Evolutionary conservation across 2,113 vertebrate genomes (phyloP).

Genomic region (Vulpes vulpes): DNA sequence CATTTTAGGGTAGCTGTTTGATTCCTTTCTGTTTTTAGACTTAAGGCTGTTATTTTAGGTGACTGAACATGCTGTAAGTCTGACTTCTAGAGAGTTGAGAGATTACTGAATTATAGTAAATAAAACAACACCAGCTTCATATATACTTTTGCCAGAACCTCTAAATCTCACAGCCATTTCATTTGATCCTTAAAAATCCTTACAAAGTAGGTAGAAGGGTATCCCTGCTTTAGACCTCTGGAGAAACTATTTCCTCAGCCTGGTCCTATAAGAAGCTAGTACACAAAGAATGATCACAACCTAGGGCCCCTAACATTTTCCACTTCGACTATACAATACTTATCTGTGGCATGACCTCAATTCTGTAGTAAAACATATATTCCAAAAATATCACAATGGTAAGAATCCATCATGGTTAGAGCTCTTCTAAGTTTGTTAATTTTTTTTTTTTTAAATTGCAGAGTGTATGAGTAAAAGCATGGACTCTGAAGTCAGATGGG

Average conservation of each 20-base stretch:
- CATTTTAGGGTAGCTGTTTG: constrained; percentile 47
- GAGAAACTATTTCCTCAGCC: background rate
- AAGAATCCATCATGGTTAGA: background rate
- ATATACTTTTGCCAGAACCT: constrained; percentile 23
- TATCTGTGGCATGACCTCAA: background rate
- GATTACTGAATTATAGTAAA: constrained; percentile 49
- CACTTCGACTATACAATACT: background rate
- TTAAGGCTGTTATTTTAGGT: constrained; percentile 32
- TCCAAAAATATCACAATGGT: background rate
- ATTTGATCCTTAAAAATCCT: constrained; percentile 44
- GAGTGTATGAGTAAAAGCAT: background rate
- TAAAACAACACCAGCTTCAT: constrained; percentile 19
- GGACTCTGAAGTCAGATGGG: background rate
- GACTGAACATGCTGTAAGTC: background rate
- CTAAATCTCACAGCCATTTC: constrained; percentile 30
- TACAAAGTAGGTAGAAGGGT: background rate
- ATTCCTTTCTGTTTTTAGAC: constrained; percentile 25
- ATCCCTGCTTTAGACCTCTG: background rate
- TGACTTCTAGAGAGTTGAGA: constrained; percentile 16
- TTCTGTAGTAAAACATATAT: background rate
- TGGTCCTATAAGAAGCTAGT: background rate
- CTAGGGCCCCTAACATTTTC: background rate
- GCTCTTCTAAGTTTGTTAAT: constrained; percentile 10
- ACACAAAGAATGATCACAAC: background rate
- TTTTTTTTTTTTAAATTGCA: background rate